Evolutionary conservation across 2,797 vertebrate species (phyloP), one percentile per base, ranked within the genome.

Genomic region (Falco novaeseelandiae): DNA sequence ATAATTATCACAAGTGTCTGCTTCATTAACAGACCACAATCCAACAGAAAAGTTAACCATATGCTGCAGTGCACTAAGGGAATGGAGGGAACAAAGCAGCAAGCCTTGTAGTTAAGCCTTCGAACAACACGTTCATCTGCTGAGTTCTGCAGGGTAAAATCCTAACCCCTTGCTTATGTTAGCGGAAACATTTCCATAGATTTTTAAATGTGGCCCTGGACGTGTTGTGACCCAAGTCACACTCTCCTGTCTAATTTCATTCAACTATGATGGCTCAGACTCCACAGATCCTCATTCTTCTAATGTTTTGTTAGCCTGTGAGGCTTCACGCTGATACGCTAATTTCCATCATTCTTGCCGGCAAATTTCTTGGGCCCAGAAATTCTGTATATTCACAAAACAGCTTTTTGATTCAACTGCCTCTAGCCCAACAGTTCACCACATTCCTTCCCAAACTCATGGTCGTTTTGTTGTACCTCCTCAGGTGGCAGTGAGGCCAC

Each of bases 241-340:
- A 2, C 18, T 10, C 21, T 80, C 21, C 29, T 54, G 7, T 42
- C 42, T n/a, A 9, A 73, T 3, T 17, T 77, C 36, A 85, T 8
- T 7, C 34, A 14, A 0, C 30, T 19, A 8, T 1, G 4, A 38
- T 7, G 3, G 29, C 7, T 61, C 69, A n/a, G 42, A 36, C 17
- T 81, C 14, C 12, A 21, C 0, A 0, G 48, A 34, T 27, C 17
- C 18, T 38, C 2, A 0, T 5, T 70, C 38, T 48, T 55, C 17
- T 26, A 16, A 34, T 61, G 44, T 22, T 76, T 57, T 42, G 14
- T 18, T 54, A 66, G 36, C 17, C 49, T 57, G 23, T 0, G 2
- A 38, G 42, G 23, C 32, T 58, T 82, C 65, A 29, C 19, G 16
- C 19, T 3, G 14, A 10, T 30, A 63, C 1, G 4, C 10, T 9